phyloP scores from a whole-genome alignment of 1,140 invertebrate species.

The Bombus soroeensis region DNA sequence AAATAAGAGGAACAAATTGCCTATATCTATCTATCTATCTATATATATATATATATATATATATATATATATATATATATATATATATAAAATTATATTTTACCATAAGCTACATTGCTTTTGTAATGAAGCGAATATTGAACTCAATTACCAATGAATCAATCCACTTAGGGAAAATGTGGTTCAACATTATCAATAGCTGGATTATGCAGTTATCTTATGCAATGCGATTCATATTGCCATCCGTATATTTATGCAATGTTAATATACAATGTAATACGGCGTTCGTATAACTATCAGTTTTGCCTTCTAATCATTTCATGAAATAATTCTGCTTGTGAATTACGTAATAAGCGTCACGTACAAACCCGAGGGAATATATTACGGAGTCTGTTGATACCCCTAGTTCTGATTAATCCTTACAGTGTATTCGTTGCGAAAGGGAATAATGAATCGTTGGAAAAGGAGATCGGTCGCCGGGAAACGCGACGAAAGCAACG shows the following conservation, averaged over 20 bases:
- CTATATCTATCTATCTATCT: no score
- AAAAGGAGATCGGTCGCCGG: not conserved
- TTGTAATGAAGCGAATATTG: not conserved
- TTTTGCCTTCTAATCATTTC: constrained; percentile 20
- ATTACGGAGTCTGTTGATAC: not conserved
- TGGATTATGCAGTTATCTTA: not conserved
- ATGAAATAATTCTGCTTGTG: constrained; percentile 37
- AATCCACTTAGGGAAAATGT: not conserved
- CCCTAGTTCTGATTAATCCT: not conserved
- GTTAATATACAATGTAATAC: not conserved
- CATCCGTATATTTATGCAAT: not conserved
- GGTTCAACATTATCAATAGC: constrained; percentile 14
- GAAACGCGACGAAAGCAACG: not conserved
- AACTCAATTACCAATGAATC: not conserved
- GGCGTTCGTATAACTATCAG: not conserved
- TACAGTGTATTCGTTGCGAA: not conserved
- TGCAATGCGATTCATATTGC: not conserved
- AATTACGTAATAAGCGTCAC: constrained; percentile 13
- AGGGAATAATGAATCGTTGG: constrained; percentile 9
- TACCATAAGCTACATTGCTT: not conserved
- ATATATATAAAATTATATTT: no score
- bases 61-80: no score
- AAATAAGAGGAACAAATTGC: no score
- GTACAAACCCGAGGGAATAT: not conserved
- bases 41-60: no score